Evolutionary conservation across 1,140 invertebrate genomes (phyloP).

Genomic region (Drosophila murphyi): DNA sequence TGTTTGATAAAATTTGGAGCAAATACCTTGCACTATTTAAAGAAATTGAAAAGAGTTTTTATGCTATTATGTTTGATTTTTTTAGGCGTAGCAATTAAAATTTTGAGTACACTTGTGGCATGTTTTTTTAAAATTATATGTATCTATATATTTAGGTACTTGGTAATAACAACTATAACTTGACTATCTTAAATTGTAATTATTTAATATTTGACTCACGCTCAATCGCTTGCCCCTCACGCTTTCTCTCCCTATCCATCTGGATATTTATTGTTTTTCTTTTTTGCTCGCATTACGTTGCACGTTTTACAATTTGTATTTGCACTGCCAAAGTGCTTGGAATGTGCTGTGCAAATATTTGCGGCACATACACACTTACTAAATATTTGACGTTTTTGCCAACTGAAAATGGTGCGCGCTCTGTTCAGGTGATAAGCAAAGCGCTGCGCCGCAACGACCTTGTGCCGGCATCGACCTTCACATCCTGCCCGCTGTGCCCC

Average conservation of each 20-base stretch:
- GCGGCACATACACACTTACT: conserved; percentile 49
- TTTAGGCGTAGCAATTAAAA: conserved; percentile 15
- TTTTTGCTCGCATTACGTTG: conserved; percentile 39
- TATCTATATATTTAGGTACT: background rate
- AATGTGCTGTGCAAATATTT: conserved; percentile 78
- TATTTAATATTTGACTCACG: background rate
- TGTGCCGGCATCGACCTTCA: conserved; percentile 67
- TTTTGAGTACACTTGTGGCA: conserved; percentile 20
- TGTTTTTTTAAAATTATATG: background rate
- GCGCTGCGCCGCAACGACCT: conserved; percentile 45
- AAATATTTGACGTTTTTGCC: conserved; percentile 22
- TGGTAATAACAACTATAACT: background rate
- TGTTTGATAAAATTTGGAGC: conserved; percentile 9
- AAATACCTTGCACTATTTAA: background rate
- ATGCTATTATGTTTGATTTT: background rate
- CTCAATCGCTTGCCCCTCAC: no score
- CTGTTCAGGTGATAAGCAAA: conserved; percentile 60
- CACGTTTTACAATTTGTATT: conserved; percentile 51
- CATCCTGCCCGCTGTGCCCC: conserved; percentile 44
- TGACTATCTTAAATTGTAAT: conserved; percentile 8
- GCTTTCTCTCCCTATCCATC: background rate
- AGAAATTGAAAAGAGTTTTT: background rate
- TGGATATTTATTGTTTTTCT: background rate
- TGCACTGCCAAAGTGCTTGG: conserved; percentile 62
- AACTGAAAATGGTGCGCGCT: conserved; percentile 11